These are phyloP conservation scores for Caligus rogercresseyi DNA, from an alignment of 1,140 invertebrate species.

Conservation along the genomic window DNA sequence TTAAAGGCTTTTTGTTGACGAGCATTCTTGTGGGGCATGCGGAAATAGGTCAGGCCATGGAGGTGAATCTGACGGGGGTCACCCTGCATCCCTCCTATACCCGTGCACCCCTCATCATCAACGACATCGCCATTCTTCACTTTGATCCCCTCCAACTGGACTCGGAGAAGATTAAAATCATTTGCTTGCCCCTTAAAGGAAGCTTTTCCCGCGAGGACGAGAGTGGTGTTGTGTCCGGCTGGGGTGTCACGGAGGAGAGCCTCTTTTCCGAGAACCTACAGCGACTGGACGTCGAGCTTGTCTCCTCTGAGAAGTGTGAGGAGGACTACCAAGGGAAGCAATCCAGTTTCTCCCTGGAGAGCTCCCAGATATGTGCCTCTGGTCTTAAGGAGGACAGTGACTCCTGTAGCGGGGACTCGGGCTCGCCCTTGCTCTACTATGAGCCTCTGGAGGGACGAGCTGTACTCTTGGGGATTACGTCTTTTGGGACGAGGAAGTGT, in stretches of 20 bases:
- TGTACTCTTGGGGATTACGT: slow-evolving; percentile 3
- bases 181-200: neutral
- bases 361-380: slow-evolving; percentile 8
- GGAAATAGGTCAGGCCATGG: neutral
- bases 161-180: neutral
- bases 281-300: neutral
- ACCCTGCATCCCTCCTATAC: neutral
- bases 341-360: neutral
- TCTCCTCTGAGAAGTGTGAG: neutral
- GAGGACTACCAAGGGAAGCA: neutral
- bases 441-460: neutral
- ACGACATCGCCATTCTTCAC: neutral
- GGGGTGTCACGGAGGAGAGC: neutral
- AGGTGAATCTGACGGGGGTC: neutral
- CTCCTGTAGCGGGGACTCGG: slow-evolving; percentile 12
- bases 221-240: neutral
- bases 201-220: neutral
- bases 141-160: neutral
- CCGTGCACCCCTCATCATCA: neutral
- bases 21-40: neutral
- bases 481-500: slow-evolving; percentile 16
- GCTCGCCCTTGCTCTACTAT: neutral
- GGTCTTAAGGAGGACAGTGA: neutral
- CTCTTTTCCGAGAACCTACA: neutral
- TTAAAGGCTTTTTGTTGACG: neutral